Conservation (phyloP, 2,113 vertebrate species). For the Trichomycterus rosablanca region DNA sequence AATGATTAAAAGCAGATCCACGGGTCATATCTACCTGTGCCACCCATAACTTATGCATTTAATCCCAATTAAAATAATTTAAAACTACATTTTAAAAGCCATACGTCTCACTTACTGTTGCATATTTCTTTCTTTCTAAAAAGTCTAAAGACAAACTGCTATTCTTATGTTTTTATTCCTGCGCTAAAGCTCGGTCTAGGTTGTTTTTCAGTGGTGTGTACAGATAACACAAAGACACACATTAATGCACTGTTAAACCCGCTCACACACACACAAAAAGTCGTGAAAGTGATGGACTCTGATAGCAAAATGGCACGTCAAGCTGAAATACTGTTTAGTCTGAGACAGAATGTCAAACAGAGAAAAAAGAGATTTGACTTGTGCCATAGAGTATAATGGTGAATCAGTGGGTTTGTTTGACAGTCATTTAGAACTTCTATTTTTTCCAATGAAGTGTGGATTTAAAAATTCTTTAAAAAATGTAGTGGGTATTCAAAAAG, state of each 20-base stretch:
- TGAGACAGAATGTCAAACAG: constrained; percentile 28
- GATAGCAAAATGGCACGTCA: constrained; percentile 30
- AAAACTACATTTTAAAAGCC: no score
- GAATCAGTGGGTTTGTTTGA: not conserved
- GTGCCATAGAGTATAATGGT: constrained; percentile 9
- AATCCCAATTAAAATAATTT: no score
- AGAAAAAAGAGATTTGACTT: constrained; percentile 3
- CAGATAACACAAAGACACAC: constrained; percentile 17
- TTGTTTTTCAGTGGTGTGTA: constrained; percentile 1
- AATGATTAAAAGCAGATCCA: no score
- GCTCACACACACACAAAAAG: constrained; percentile 6
- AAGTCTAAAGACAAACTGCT: no score
- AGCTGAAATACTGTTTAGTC: constrained; percentile 14
- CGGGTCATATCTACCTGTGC: no score
- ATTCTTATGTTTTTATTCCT: constrained; percentile 6
- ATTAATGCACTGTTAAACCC: not conserved
- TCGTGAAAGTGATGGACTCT: constrained; percentile 34
- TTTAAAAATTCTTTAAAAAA: not conserved
- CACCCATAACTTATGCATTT: no score
- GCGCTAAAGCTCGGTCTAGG: constrained; percentile 16
- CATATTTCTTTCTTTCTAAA: no score
- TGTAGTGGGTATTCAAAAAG: not conserved
- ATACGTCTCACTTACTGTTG: no score
- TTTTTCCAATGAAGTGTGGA: not conserved
- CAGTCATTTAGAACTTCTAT: constrained; percentile 1